Evolutionary conservation across 2,797 vertebrate species (phyloP).

Genomic region (Carduelis carduelis): DNA sequence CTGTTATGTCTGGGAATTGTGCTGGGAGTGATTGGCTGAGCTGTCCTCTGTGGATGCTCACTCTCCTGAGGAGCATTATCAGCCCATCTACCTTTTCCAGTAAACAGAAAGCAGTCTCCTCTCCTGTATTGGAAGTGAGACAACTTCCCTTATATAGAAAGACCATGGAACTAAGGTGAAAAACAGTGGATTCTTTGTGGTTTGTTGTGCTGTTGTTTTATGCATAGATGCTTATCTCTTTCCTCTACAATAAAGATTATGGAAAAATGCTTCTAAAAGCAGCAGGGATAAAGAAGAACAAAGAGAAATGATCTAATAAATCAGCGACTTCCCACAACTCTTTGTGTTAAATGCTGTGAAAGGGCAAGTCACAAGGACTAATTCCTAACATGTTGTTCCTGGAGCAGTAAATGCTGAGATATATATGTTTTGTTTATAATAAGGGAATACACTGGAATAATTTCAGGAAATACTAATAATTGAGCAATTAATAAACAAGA

Average conservation of each 20-base stretch:
- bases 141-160: neutral
- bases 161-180: neutral
- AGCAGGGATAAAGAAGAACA: neutral
- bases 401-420: neutral
- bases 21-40: neutral
- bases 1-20: neutral
- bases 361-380: neutral
- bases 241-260: neutral
- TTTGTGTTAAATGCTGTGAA: neutral
- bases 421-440: neutral
- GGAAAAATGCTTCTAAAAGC: neutral
- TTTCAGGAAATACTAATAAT: neutral
- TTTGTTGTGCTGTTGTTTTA: neutral
- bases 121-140: neutral
- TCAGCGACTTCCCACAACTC: neutral
- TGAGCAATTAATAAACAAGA: neutral
- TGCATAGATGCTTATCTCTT: neutral
- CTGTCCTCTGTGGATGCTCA: neutral
- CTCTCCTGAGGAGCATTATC: neutral
- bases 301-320: neutral
- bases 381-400: neutral
- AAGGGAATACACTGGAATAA: neutral
- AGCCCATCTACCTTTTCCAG: neutral
- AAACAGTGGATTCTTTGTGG: neutral
- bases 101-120: neutral